Conservation (phyloP, 64 coral and sea anemone genomes). For the Stylophora pistillata region DNA sequence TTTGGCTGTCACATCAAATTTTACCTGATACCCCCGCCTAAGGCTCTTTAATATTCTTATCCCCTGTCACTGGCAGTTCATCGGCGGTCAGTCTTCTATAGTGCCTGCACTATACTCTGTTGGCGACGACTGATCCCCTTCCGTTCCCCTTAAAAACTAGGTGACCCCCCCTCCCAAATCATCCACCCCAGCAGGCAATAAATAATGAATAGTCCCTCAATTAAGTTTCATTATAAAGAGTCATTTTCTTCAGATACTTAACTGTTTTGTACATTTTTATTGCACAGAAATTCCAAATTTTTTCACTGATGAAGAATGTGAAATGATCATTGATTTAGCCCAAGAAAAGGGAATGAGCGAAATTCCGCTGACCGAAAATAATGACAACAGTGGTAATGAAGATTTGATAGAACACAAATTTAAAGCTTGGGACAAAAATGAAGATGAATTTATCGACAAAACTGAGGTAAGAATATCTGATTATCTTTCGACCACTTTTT, state of each 20-base stretch:
- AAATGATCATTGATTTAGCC: slow-evolving; percentile 90
- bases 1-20: too few species aligned
- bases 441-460: slow-evolving; percentile 82
- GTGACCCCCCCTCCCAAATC: too few species aligned
- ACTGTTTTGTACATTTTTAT: background rate
- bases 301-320: slow-evolving; percentile 92
- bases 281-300: slow-evolving; percentile 93
- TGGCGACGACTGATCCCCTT: too few species aligned
- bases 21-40: too few species aligned
- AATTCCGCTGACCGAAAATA: slow-evolving; percentile 55
- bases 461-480: slow-evolving; percentile 67
- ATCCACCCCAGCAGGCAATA: too few species aligned
- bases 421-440: slow-evolving; percentile 82
- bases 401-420: slow-evolving; percentile 60
- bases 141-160: too few species aligned
- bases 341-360: slow-evolving; percentile 78
- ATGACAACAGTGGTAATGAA: slow-evolving; percentile 16
- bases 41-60: too few species aligned
- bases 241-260: background rate
- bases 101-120: too few species aligned
- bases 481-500: background rate
- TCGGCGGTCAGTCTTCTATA: too few species aligned
- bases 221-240: background rate
- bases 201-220: too few species aligned
- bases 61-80: too few species aligned